Evolutionary conservation across 2,888 invertebrate species (phyloP).

Genomic region (Nomada flava): DNA sequence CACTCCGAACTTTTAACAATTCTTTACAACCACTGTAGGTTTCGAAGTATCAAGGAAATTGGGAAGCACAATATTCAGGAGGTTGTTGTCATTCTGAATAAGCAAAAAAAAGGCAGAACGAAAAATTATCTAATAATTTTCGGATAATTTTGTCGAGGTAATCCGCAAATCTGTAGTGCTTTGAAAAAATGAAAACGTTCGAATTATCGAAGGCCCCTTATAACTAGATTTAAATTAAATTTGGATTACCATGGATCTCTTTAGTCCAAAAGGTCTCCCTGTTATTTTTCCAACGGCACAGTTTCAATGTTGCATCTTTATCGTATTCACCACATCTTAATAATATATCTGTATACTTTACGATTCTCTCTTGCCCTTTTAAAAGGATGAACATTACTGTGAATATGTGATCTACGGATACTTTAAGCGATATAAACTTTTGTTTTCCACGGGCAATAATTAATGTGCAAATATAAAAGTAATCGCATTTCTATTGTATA

Average conservation of each 20-base stretch:
- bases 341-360: slow-evolving; percentile 84
- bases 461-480: not conserved
- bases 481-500: slow-evolving; percentile 1
- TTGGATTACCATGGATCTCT: slow-evolving; percentile 14
- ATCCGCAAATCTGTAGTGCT: too few species aligned
- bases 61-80: too few species aligned
- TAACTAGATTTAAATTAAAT: not conserved
- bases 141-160: too few species aligned
- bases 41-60: too few species aligned
- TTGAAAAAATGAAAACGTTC: too few species aligned
- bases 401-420: not conserved
- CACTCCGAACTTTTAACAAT: too few species aligned
- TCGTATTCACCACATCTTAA: slow-evolving; percentile 81
- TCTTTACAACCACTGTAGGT: too few species aligned
- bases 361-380: slow-evolving; percentile 85
- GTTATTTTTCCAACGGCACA: slow-evolving; percentile 85
- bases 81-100: too few species aligned
- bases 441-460: too few species aligned
- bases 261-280: slow-evolving; percentile 84
- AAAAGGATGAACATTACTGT: not conserved
- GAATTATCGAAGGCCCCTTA: too few species aligned
- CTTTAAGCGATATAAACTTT: not conserved
- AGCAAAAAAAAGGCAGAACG: too few species aligned
- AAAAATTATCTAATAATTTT: too few species aligned
- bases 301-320: slow-evolving; percentile 82